A percentile compares a stretch with the other conserved stretches of the same genome.
Evolutionary conservation across 2,797 vertebrate genomes (phyloP).

Genomic region (Sebastes vulpes): DNA sequence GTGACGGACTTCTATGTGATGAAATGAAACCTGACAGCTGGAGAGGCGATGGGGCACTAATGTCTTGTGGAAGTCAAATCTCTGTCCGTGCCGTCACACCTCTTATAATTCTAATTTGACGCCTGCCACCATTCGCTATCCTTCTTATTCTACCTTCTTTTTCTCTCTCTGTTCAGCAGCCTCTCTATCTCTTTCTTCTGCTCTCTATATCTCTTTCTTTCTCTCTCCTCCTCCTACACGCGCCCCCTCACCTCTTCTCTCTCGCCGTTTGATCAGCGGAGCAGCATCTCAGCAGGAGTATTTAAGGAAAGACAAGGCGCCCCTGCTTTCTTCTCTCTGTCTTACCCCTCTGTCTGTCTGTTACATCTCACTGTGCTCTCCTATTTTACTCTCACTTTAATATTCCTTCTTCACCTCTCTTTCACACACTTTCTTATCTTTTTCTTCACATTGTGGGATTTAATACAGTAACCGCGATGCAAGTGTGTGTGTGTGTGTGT

Average conservation of each 20-base stretch:
- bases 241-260: constrained; percentile 73
- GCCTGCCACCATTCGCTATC: constrained; percentile 14
- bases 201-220: constrained; percentile 47
- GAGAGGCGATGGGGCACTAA: constrained; percentile 25
- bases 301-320: constrained; percentile 70
- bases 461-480: constrained; percentile 5
- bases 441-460: constrained; percentile 27
- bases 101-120: constrained; percentile 39
- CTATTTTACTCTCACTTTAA: constrained; percentile 51
- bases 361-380: constrained; percentile 46
- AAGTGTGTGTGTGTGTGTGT: constrained; percentile 24
- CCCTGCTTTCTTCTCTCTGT: constrained; percentile 47
- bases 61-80: constrained; percentile 53
- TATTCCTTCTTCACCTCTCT: constrained; percentile 36
- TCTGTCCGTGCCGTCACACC: constrained; percentile 27
- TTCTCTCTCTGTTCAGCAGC: constrained; percentile 42
- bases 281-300: constrained; percentile 72
- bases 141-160: constrained; percentile 4
- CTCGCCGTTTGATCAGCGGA: constrained; percentile 71
- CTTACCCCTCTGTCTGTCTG: constrained; percentile 14
- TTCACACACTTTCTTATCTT: constrained; percentile 26
- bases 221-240: constrained; percentile 57
- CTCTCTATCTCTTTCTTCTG: constrained; percentile 49
- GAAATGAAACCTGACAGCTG: constrained; percentile 53
- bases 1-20: constrained; percentile 43